phyloP scores from a whole-genome alignment of 2,113 vertebrate species.

The Grus americana region DNA sequence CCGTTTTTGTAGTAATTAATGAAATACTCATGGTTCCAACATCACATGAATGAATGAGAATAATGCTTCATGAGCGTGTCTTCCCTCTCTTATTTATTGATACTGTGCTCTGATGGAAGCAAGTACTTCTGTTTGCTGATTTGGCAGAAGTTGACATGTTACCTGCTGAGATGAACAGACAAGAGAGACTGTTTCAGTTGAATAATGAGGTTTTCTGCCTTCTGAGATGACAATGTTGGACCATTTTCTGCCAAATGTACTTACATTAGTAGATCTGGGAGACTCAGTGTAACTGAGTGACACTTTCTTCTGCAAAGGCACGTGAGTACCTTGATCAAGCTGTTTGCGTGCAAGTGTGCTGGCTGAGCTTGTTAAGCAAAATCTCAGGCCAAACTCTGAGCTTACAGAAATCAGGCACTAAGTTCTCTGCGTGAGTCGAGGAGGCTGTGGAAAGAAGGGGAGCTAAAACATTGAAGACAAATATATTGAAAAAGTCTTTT shows the following conservation, averaged over 20 bases:
- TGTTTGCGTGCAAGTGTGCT: not conserved
- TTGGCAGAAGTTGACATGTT: not conserved
- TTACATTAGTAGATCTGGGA: not conserved
- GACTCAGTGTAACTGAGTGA: not conserved
- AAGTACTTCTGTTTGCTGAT: not conserved
- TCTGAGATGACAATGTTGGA: not conserved
- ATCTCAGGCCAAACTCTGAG: not conserved
- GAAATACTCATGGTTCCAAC: not conserved
- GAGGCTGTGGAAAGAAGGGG: not conserved
- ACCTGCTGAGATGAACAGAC: constrained; percentile 28
- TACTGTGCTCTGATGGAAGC: not conserved
- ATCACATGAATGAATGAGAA: not conserved
- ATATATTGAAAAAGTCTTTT: not conserved
- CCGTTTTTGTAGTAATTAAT: not conserved
- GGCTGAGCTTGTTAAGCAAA: not conserved
- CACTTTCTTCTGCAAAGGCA: not conserved
- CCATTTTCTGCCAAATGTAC: not conserved
- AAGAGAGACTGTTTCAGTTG: not conserved
- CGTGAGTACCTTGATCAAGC: not conserved
- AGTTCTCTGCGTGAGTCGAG: not conserved
- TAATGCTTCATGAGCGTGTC: not conserved
- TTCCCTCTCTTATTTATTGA: not conserved
- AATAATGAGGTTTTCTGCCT: constrained; percentile 1
- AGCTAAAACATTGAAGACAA: not conserved
- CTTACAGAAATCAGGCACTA: not conserved